Evolutionary conservation across 2,888 invertebrate genomes (phyloP).

Genomic region (Gonocerus acuteangulatus): DNA sequence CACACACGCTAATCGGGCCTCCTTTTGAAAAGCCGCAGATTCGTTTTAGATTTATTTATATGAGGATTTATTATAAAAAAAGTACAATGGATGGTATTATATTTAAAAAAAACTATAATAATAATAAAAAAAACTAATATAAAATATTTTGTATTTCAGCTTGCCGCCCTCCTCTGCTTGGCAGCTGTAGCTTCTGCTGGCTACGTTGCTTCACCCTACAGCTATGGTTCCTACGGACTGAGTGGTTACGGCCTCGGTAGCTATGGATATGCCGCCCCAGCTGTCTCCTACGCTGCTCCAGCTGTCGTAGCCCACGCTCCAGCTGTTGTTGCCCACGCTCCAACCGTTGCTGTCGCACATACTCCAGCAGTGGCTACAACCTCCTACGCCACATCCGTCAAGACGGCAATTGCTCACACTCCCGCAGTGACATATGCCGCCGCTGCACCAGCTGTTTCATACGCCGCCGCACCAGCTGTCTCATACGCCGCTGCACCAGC

Average conservation of each 20-base stretch:
- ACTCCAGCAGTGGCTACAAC: conserved; percentile 48
- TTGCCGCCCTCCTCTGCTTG: background rate
- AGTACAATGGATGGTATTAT: too few relatives aligned
- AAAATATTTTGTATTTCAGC: too few relatives aligned
- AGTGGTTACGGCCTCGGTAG: conserved; percentile 42
- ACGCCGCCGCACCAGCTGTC: conserved; percentile 43
- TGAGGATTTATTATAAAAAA: too few relatives aligned
- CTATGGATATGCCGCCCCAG: conserved; percentile 41
- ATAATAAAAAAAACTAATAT: too few relatives aligned
- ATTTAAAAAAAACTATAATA: too few relatives aligned
- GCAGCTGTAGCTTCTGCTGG: background rate
- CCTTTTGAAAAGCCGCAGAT: too few relatives aligned
- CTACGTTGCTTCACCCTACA: background rate
- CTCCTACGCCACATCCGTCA: conserved; percentile 51
- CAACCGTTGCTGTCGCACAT: conserved; percentile 38
- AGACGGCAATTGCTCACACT: background rate
- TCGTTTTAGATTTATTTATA: too few relatives aligned
- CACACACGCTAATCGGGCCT: too few relatives aligned
- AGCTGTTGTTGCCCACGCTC: conserved; percentile 21
- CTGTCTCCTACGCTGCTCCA: conserved; percentile 27
- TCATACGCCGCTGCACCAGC: conserved; percentile 27
- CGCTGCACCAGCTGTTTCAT: conserved; percentile 27
- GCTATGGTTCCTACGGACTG: background rate
- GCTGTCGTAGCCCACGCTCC: conserved; percentile 36
- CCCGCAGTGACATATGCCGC: background rate